Base-by-base conservation (phyloP, 2,113 vertebrate species). In the Lynx canadensis region DNA sequence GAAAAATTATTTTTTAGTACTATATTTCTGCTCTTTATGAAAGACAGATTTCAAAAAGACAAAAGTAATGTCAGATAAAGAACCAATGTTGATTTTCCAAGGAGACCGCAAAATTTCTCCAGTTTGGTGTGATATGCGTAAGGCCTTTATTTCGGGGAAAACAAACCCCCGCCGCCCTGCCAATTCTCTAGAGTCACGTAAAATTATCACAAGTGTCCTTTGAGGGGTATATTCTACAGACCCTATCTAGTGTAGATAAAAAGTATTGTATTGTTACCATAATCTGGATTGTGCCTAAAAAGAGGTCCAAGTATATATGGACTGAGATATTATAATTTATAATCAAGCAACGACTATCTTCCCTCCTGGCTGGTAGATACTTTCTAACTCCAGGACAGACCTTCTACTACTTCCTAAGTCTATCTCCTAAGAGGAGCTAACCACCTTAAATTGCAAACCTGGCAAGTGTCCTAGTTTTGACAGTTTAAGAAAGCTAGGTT, bases 401-500 rank as follows among this genome's bases (percentile, higher is more conserved):
- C 29, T 79, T 57, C 27, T 38, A 86, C 60, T 78, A 66, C 60
- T n/a, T 92, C 68, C 83, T 86, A 66, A 83, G 45, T 90, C 31
- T 29, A 57, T 63, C 38, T 36, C 60, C 81, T 76, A 33, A 81
- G 27, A 95, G 7, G 31, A 55, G 33, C 65, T 84, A 69, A 41
- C 41, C 60, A 88, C 57, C 82, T 95, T n/a, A 78, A 89, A 78
- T 8, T 66, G 65, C 57, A 94, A 81, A 88, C 10, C 12, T 38
- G 69, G 50, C 31, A 76, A 50, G 31, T 87, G 33, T 33, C 36
- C 45, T 79, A 63, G 36, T 86, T 92, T 63, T n/a, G 38, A 89
- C 92, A 84, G 92, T 81, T 85, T 89, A 84, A 78, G 81, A 78
- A 93, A 80, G 38, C 50, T 29, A 29, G 55, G 8, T 80, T 92